phyloP scores from a whole-genome alignment of 2,797 vertebrate genomes.

The Macroramphosus scolopax region DNA sequence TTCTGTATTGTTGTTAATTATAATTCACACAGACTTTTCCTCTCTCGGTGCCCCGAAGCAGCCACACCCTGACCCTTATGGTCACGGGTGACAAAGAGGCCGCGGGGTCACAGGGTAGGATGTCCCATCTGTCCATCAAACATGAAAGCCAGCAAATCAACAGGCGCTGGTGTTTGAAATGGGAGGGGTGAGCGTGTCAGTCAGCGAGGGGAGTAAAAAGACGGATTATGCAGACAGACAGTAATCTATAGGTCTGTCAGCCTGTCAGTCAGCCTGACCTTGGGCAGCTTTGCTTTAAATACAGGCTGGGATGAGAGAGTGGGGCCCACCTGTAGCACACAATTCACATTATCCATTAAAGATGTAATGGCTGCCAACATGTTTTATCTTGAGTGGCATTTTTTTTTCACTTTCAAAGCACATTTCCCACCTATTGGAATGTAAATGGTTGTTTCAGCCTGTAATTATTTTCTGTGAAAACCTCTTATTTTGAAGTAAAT shows the following conservation, averaged over 20 bases:
- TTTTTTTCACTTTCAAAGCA: conserved; percentile 48
- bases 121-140: conserved; percentile 78
- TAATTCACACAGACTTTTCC: no score
- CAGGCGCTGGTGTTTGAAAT: conserved; percentile 57
- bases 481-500: conserved; percentile 29
- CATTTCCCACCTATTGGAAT: conserved; percentile 65
- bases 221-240: conserved; percentile 67
- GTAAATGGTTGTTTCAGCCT: conserved; percentile 55
- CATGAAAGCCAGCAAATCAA: conserved; percentile 68
- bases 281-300: conserved; percentile 67
- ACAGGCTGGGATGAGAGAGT: conserved; percentile 45
- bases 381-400: conserved; percentile 67
- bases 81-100: conserved; percentile 67
- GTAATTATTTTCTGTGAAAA: conserved; percentile 56
- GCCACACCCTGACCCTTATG: conserved; percentile 54
- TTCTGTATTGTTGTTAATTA: no score
- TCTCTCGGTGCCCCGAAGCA: conserved; percentile 21
- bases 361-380: conserved; percentile 64
- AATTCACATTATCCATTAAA: conserved; percentile 67
- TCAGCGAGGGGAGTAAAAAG: conserved; percentile 65
- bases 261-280: conserved; percentile 69
- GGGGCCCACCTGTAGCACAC: conserved; percentile 47
- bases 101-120: conserved; percentile 65
- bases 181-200: conserved; percentile 67
- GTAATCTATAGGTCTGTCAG: conserved; percentile 74